Base-by-base conservation (phyloP, 2,888 invertebrate genomes). In the Crepidodera aurea region DNA sequence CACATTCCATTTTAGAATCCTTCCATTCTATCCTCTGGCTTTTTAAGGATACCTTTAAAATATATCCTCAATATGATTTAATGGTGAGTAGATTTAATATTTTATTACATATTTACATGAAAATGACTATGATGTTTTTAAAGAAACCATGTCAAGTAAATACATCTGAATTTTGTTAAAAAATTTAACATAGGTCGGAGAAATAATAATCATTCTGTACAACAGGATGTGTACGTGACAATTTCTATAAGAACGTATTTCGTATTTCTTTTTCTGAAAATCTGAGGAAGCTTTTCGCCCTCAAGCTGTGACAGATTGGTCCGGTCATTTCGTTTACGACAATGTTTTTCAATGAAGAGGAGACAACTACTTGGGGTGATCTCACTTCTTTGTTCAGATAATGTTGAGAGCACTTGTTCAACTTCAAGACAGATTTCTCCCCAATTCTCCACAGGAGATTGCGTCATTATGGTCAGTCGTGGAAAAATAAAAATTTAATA, bases 271-370 rank as follows among this genome's bases (percentile, higher is more conserved):
- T 61, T 57, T 16, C 10, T 25, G 27, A 54, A 44, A 57, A 39
- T 48, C 32, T 53, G 55, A 57, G 61, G 61, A 61, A 62, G 62
- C 39, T 44, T 68, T 63, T 60, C 32, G 61, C 66, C 67, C 64
- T 50, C 60, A 54, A 65, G 65, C 51, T 32, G 46, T 67, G 60
- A 65, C 66, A 67, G 66, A 69, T 71, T 68, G 65, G 62, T 64
- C 60, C 59, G 71, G 69, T 69, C 71, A 69, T 60, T 62, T 62
- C 58, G 50, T 54, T 46, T 57, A 57, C 57, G 29, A 58, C 58
- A 63, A 58, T 60, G 60, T 54, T 53, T 60, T 54, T 60, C 57
- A 57, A 57, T 57, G 57, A 57, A 57, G 57, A 57, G 57, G 18
- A 57, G 57, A 48, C 42, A 57, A 57, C 57, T 48, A 57, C 57